Base-by-base conservation (phyloP, 2,797 vertebrate species). In the Podargus strigoides region DNA sequence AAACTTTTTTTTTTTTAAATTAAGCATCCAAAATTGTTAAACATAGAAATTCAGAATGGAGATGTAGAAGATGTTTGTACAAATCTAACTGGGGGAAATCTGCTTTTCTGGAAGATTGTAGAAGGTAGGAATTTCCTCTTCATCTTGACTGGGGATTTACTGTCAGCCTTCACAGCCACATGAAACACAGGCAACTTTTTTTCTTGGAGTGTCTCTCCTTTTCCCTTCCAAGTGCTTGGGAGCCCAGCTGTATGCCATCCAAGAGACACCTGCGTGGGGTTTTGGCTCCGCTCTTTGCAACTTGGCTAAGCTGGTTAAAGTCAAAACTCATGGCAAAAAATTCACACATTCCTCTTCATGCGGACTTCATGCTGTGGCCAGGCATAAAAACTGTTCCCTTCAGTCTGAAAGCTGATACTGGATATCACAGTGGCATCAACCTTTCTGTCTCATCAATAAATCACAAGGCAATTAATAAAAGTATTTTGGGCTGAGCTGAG, bases 181-280 rank as follows among this genome's bases (percentile, higher is more conserved):
- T n/a, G 55, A 69, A 44, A 28, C 64, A 28, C 13, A 22, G 52
- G 32, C 22, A 70, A 36, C 24, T 44, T 42, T 26, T 36, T 46
- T 44, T 68, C 39, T 75, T 1, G 1, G 28, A 32, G 14, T 14
- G 8, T 4, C 8, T 72, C 36, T 84, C 28, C 27, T 73, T 73
- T 91, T 69, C 24, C 23, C 21, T 72, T 34, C 27, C 32, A 44
- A 6, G 55, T 32, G 19, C 28, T 42, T 1, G 0, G 42, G 27
- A 67, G 4, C 14, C 55, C 18, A 21, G 20, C 24, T 60, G 7
- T 16, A 8, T 34, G n/a, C 16, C 16, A 67, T 34, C 30, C 72
- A 55, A 59, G 36, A 39, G 11, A 18, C 27, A 37, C 23, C 10
- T 67, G 24, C 0, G 0, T 9, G 27, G 44, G 14, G 7, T 44